These are phyloP conservation scores for Limenitis camilla DNA, from an alignment of 2,888 invertebrate genomes.

Conservation along the genomic window DNA sequence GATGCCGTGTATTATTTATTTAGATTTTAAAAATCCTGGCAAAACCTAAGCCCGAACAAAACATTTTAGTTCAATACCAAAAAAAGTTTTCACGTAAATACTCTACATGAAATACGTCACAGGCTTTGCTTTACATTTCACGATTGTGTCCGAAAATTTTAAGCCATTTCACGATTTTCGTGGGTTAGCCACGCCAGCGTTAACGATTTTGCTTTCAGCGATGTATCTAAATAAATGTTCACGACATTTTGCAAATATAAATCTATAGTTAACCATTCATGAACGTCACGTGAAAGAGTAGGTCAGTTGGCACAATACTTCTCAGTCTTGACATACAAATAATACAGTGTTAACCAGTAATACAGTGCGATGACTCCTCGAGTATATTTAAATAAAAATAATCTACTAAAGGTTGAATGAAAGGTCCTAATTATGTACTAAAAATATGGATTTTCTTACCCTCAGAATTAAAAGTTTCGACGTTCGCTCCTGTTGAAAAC, in stretches of 20 bases:
- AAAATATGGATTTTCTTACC: too few relatives aligned
- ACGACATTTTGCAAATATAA: background rate
- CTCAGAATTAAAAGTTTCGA: too few relatives aligned
- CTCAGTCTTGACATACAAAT: too few relatives aligned
- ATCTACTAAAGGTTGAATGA: too few relatives aligned
- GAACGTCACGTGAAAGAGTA: too few relatives aligned
- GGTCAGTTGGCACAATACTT: too few relatives aligned
- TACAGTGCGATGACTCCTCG: too few relatives aligned
- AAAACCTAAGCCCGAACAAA: constrained; percentile 28
- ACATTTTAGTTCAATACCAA: constrained; percentile 28
- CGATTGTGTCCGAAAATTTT: constrained; percentile 27
- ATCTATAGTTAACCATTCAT: too few relatives aligned
- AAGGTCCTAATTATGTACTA: too few relatives aligned
- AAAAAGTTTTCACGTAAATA: constrained; percentile 27
- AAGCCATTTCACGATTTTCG: constrained; percentile 26
- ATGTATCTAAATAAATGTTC: constrained; percentile 8
- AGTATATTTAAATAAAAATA: too few relatives aligned
- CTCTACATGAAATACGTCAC: constrained; percentile 28
- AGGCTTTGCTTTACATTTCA: constrained; percentile 24
- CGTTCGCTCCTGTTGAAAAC: too few relatives aligned
- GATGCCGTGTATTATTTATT: constrained; percentile 23
- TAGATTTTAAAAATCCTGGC: constrained; percentile 22
- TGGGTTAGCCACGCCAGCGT: constrained; percentile 15
- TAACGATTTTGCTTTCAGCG: constrained; percentile 14
- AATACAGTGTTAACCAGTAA: too few relatives aligned